Evolutionary conservation across 2,113 vertebrate genomes (phyloP).

Genomic region (Cricetomys ansorgei): DNA sequence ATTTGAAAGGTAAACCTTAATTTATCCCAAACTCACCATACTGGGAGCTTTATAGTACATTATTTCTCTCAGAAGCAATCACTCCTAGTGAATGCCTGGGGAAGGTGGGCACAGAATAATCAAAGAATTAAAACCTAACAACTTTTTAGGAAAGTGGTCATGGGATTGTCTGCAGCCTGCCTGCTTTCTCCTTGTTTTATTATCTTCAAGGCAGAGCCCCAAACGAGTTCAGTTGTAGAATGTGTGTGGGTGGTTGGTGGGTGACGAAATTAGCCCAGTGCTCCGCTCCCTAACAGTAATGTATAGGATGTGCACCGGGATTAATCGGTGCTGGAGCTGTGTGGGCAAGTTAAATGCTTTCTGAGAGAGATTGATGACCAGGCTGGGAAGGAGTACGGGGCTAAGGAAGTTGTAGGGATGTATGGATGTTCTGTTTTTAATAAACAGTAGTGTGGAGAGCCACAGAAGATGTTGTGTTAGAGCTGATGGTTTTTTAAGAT

Average conservation of each 20-base stretch:
- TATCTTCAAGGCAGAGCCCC: conserved; percentile 81
- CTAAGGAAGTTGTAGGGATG: conserved; percentile 87
- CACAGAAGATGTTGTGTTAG: conserved; percentile 62
- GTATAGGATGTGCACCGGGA: conserved; percentile 82
- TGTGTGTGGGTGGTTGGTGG: conserved; percentile 83
- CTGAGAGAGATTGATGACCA: conserved; percentile 78
- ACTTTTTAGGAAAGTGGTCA: conserved; percentile 82
- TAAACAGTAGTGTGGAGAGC: conserved; percentile 74
- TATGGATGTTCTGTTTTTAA: conserved; percentile 67
- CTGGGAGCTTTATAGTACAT: conserved; percentile 70
- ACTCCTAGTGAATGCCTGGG: conserved; percentile 65
- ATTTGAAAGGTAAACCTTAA: conserved; percentile 73
- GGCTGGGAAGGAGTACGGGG: conserved; percentile 79
- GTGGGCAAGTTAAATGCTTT: conserved; percentile 81
- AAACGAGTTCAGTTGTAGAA: conserved; percentile 83
- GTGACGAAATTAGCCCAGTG: conserved; percentile 82
- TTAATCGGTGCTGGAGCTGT: conserved; percentile 74
- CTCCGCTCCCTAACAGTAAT: conserved; percentile 77
- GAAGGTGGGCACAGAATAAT: conserved; percentile 69
- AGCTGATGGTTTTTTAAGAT: conserved; percentile 79
- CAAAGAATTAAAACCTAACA: conserved; percentile 79
- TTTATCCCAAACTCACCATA: conserved; percentile 76
- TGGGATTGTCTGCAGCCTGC: conserved; percentile 76
- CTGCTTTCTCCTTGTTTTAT: conserved; percentile 80
- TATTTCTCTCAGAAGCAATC: conserved; percentile 70